Conservation (phyloP, 1,140 invertebrate species). For the Philopotamus ludificatus region DNA sequence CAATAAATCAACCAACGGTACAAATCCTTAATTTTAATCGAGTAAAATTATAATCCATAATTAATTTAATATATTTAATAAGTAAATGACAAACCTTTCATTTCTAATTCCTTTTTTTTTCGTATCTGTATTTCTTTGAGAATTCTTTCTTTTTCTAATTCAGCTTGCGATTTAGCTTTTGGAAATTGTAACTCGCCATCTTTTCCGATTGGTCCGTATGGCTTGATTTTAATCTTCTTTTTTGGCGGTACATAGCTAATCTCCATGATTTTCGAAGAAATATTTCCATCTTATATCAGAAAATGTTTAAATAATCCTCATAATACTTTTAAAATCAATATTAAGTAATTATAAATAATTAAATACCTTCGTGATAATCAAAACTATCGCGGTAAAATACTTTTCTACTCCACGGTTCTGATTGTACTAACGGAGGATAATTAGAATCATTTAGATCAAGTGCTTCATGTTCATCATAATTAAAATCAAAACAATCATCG, state of each 20-base stretch:
- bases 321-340: neutral
- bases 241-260: constrained; percentile 54
- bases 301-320: neutral
- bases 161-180: constrained; percentile 46
- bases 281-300: neutral
- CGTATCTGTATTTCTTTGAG: constrained; percentile 38
- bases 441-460: too few species aligned
- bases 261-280: constrained; percentile 44
- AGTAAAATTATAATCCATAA: constrained; percentile 1
- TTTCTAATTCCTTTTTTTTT: constrained; percentile 37
- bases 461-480: too few species aligned
- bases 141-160: constrained; percentile 42
- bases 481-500: too few species aligned
- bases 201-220: constrained; percentile 45
- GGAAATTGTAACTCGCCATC: constrained; percentile 53
- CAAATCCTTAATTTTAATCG: constrained; percentile 47
- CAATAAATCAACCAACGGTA: constrained; percentile 57
- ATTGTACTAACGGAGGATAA: too few species aligned
- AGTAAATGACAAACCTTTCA: constrained; percentile 7
- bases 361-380: too few species aligned
- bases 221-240: constrained; percentile 46
- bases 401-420: too few species aligned
- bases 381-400: too few species aligned
- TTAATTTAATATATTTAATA: neutral
- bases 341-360: neutral